These are phyloP conservation scores for Desmophyllum pertusum DNA, from an alignment of 92 coral and sea anemone species.

Conservation along the genomic window DNA sequence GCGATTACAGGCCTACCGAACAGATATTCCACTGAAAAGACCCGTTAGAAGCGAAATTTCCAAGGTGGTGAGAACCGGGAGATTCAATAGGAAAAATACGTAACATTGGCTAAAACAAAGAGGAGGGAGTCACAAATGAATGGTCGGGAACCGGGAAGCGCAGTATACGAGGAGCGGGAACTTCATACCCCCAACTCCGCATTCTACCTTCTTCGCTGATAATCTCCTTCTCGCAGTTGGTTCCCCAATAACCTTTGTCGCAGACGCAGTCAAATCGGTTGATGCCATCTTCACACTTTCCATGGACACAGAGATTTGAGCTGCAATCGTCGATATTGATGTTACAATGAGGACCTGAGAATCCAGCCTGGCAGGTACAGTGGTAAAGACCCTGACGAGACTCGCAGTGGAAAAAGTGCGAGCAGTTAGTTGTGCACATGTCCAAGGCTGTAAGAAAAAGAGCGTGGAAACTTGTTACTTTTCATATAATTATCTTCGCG, in stretches of 20 bases:
- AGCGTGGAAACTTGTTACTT: too few relatives aligned
- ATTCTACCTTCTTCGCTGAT: neutral
- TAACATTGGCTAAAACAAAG: too few relatives aligned
- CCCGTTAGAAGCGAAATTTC: too few relatives aligned
- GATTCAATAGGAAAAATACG: too few relatives aligned
- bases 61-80: too few relatives aligned
- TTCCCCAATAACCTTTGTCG: neutral
- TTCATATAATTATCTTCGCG: too few relatives aligned
- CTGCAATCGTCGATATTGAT: constrained; percentile 68
- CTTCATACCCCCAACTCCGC: too few relatives aligned
- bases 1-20: too few relatives aligned
- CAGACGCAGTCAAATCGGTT: constrained; percentile 70
- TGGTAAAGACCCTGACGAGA: neutral
- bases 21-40: too few relatives aligned
- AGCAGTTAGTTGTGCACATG: constrained; percentile 8
- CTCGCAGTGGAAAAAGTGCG: neutral
- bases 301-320: constrained; percentile 77
- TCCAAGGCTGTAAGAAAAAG: neutral
- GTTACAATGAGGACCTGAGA: constrained; percentile 64
- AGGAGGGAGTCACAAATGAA: too few relatives aligned
- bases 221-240: constrained; percentile 1
- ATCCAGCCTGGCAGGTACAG: constrained; percentile 77
- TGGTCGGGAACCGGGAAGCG: too few relatives aligned
- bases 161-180: too few relatives aligned
- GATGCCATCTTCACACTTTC: constrained; percentile 65